phyloP scores from a whole-genome alignment of 2,113 vertebrate genomes.

The Anguilla japonica region DNA sequence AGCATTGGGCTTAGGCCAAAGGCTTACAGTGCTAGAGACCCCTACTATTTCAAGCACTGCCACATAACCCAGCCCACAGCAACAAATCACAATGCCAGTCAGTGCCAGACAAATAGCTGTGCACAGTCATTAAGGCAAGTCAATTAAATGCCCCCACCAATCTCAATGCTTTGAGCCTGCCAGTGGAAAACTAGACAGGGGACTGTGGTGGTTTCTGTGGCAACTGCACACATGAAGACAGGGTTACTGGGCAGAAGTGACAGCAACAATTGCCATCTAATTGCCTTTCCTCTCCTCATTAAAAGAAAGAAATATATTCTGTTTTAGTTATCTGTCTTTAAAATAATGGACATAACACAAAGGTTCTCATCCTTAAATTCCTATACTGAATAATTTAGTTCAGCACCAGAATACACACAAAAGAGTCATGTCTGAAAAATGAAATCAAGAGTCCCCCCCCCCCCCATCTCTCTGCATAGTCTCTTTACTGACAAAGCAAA shows the following conservation, averaged over 20 bases:
- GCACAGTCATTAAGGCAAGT: not conserved
- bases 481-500: not conserved
- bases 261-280: not conserved
- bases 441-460: not conserved
- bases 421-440: not conserved
- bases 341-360: not conserved
- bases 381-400: not conserved
- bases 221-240: not conserved
- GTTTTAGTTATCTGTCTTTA: not conserved
- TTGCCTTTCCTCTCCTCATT: not conserved
- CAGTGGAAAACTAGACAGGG: not conserved
- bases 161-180: not conserved
- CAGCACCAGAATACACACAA: not conserved
- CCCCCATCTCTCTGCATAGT: not conserved
- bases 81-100: not conserved
- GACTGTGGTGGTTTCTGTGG: constrained; percentile 6
- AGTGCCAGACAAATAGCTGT: not conserved
- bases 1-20: not conserved
- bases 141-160: not conserved
- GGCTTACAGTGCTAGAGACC: not conserved
- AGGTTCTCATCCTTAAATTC: not conserved
- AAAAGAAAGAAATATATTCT: not conserved
- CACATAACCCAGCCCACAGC: not conserved
- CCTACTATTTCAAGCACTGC: not conserved
- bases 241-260: not conserved